Conservation (phyloP, 2,888 invertebrate species). For the Campoplex nolae region DNA sequence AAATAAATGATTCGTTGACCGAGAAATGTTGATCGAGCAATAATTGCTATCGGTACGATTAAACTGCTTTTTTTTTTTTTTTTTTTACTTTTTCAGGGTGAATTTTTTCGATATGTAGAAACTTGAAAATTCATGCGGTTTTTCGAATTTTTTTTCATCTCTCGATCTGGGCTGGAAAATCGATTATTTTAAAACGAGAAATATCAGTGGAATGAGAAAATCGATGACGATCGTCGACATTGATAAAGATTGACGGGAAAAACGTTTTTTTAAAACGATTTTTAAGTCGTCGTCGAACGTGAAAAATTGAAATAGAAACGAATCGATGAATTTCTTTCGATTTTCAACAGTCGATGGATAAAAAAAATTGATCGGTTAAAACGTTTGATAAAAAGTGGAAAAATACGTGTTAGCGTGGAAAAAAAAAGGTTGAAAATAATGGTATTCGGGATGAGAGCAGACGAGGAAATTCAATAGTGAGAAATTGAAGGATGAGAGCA, state of each 20-base stretch:
- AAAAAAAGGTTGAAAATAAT: neutral
- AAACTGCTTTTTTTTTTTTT: too few species aligned
- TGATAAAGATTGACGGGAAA: too few species aligned
- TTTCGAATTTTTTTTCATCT: neutral
- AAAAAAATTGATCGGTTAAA: neutral
- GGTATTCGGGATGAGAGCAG: neutral
- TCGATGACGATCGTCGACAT: too few species aligned
- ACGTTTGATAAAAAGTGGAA: neutral
- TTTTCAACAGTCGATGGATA: neutral
- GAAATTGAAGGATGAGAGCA: constrained; percentile 6
- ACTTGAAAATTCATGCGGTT: neutral
- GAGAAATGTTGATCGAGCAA: neutral
- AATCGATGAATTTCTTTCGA: neutral
- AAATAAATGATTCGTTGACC: neutral
- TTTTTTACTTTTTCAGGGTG: too few species aligned
- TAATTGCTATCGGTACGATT: too few species aligned
- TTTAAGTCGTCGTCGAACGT: neutral
- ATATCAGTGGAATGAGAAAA: too few species aligned
- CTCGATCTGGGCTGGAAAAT: too few species aligned
- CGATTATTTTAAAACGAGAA: too few species aligned
- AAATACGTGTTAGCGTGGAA: constrained; percentile 5
- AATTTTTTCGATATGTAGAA: too few species aligned
- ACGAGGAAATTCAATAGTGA: constrained; percentile 17
- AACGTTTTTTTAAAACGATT: too few species aligned
- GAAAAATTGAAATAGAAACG: neutral